These are phyloP conservation scores for Calypte anna DNA, from an alignment of 2,113 vertebrate genomes.

Conservation along the genomic window DNA sequence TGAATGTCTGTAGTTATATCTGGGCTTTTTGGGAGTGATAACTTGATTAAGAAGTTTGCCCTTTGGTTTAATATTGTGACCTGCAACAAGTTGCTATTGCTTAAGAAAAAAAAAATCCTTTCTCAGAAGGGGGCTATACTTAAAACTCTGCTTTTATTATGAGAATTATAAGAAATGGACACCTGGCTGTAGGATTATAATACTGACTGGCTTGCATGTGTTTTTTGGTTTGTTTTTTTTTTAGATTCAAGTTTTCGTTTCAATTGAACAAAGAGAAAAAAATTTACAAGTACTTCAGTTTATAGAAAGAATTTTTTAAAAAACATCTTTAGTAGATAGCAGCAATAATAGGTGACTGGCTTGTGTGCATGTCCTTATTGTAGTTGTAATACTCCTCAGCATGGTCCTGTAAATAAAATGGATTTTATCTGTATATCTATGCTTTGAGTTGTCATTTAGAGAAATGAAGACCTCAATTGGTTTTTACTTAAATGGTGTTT, in stretches of 20 bases:
- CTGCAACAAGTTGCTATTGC: slow-evolving; percentile 56
- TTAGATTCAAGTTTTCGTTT: neutral
- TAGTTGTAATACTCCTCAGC: neutral
- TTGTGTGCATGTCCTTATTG: slow-evolving; percentile 8
- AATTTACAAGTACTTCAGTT: neutral
- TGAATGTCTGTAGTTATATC: slow-evolving; percentile 18
- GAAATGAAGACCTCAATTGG: neutral
- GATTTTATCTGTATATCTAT: neutral
- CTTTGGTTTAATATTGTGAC: slow-evolving; percentile 60
- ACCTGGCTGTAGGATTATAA: slow-evolving; percentile 17
- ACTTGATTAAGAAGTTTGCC: slow-evolving; percentile 71
- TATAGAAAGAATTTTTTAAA: neutral
- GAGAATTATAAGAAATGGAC: slow-evolving; percentile 54
- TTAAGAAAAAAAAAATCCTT: neutral
- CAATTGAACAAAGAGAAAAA: neutral
- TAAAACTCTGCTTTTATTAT: slow-evolving; percentile 56
- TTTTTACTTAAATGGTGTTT: neutral
- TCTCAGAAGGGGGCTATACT: slow-evolving; percentile 27
- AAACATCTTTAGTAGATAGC: neutral
- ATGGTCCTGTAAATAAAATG: neutral
- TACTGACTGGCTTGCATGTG: slow-evolving; percentile 1
- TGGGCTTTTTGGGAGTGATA: slow-evolving; percentile 45
- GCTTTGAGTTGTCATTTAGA: neutral
- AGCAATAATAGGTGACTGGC: neutral
- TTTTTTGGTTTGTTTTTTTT: neutral